Percentiles rank a stretch among this genome's conserved stretches.
phyloP scores from a whole-genome alignment of 1,140 invertebrate genomes.

The Euborellia annulipes region DNA sequence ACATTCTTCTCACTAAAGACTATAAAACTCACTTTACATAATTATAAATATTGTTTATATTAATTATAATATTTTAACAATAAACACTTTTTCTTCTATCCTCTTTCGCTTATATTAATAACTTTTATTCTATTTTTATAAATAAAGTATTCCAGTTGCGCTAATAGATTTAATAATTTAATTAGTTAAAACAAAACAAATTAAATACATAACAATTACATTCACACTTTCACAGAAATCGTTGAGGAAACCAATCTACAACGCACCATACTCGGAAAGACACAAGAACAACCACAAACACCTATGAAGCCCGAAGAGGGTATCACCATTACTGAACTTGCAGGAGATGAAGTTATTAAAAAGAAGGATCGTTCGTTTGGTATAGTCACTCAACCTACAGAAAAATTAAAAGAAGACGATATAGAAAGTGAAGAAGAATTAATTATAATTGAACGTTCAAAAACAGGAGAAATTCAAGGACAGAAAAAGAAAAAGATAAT shows the following conservation, averaged over 20 bases:
- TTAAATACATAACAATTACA: constrained; percentile 11
- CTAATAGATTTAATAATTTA: background rate
- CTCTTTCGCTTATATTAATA: too few relatives aligned
- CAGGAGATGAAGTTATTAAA: constrained; percentile 13
- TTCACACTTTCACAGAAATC: constrained; percentile 33
- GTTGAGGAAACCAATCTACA: constrained; percentile 22
- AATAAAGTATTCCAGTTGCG: background rate
- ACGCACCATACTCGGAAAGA: constrained; percentile 4
- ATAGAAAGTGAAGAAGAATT: constrained; percentile 24
- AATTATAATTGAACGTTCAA: constrained; percentile 25
- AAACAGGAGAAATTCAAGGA: constrained; percentile 16
- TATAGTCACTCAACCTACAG: constrained; percentile 16
- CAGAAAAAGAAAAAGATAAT: constrained; percentile 17
- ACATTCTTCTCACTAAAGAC: too few relatives aligned
- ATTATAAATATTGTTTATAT: too few relatives aligned
- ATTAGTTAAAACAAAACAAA: background rate
- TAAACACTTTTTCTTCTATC: too few relatives aligned
- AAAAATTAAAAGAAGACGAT: constrained; percentile 14
- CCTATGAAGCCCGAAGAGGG: constrained; percentile 17
- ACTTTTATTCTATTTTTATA: too few relatives aligned
- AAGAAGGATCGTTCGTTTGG: constrained; percentile 11
- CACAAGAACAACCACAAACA: constrained; percentile 9
- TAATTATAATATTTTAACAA: too few relatives aligned
- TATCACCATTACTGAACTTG: constrained; percentile 25
- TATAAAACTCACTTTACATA: too few relatives aligned